phyloP scores from a whole-genome alignment of 2,797 vertebrate species.

The Ctenopoma multispine region DNA sequence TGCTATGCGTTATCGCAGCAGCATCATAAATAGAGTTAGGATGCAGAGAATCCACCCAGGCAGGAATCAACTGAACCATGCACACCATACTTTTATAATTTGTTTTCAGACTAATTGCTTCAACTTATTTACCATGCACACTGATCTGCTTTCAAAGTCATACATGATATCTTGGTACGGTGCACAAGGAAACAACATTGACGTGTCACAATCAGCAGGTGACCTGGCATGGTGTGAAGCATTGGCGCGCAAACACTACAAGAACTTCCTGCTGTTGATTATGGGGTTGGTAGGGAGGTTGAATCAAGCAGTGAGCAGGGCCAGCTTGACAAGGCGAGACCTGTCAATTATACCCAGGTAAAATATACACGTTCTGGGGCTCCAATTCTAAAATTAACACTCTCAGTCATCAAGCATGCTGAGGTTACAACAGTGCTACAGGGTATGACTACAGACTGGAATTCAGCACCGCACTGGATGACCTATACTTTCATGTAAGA shows the following conservation, averaged over 20 bases:
- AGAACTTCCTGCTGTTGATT: slow-evolving; percentile 83
- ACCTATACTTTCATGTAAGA: neutral
- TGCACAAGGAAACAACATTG: slow-evolving; percentile 31
- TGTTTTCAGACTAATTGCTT: neutral
- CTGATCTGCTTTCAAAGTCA: slow-evolving; percentile 14
- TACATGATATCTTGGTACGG: slow-evolving; percentile 8
- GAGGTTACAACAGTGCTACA: slow-evolving; percentile 26
- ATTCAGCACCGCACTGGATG: slow-evolving; percentile 7
- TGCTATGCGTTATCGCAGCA: neutral
- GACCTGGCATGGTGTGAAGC: slow-evolving; percentile 60
- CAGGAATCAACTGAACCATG: too few species aligned
- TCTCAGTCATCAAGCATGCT: slow-evolving; percentile 35
- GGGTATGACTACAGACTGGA: slow-evolving; percentile 41
- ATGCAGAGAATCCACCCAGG: neutral
- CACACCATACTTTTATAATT: neutral
- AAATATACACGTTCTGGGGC: slow-evolving; percentile 60
- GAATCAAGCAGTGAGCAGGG: slow-evolving; percentile 63
- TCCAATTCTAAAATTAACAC: slow-evolving; percentile 67
- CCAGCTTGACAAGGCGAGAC: slow-evolving; percentile 68
- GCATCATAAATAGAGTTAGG: neutral
- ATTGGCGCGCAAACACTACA: slow-evolving; percentile 56
- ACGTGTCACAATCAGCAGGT: slow-evolving; percentile 69
- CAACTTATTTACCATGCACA: neutral
- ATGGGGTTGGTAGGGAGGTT: slow-evolving; percentile 72
- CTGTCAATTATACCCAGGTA: slow-evolving; percentile 77